Evolutionary conservation across 2,888 invertebrate genomes (phyloP), one percentile per base, ranked within the genome.

Genomic region (Notodonta ziczac): DNA sequence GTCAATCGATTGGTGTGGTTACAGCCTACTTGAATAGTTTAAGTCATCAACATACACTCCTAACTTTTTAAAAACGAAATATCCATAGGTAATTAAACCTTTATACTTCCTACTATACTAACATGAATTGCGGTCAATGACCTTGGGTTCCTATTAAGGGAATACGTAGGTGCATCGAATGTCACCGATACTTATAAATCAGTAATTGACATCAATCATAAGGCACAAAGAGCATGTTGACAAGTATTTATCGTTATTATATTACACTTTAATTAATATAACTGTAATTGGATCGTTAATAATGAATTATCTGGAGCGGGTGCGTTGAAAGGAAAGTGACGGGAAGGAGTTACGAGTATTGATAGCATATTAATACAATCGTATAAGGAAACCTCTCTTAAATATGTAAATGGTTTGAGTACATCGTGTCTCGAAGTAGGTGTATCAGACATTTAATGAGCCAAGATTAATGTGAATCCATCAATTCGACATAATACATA

Each of bases 211-310:
- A 61, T 74, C 62, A 74, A 74, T 74, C 64, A 70, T 57, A 50
- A 64, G 54, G 61, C 65, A 70, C 76, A 78, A 73, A 67, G 77
- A 72, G 66, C 71, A 13, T 56, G 66, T 61, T 69, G 72, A 71
- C 74, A 74, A 64, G 53, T 59, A 59, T 67, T 74, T 76, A 79
- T 77, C 66, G 65, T 59, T 58, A 48, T 56, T 63, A 57, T 63
- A 61, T 57, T 57, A 58, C 60, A 57, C 24, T 39, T n/a, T 54
- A 55, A 67, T 62, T 65, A 70, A 69, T 61, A 58, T 50, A 54
- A 63, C 59, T 63, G 59, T 61, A 63, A 67, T 66, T 59, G 63
- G 63, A 56, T 62, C 60, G 65, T 58, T 46, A 44, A 63, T 57
- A 57, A 63, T 68, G n/a, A 72, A 57, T 66, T 70, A 73, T 74